Conservation (phyloP, 2,888 invertebrate genomes). For the Hypena proboscidalis region DNA sequence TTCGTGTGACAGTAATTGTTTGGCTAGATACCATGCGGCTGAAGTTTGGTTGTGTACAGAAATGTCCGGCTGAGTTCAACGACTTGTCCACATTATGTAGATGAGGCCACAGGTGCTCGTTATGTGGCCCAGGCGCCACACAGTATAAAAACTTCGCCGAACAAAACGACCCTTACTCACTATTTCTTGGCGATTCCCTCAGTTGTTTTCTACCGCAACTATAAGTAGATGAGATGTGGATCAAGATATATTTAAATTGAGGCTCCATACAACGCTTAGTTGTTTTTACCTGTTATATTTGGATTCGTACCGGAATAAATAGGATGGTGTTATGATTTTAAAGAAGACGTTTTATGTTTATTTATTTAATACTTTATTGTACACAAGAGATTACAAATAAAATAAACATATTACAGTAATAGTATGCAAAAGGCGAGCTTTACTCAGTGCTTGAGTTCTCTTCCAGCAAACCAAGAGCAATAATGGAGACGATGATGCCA, state of each 20-base stretch:
- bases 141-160: slow-evolving; percentile 77
- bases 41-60: slow-evolving; percentile 36
- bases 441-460: too few species aligned
- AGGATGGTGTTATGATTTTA: too few species aligned
- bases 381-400: too few species aligned
- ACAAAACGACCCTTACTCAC: slow-evolving; percentile 74
- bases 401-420: too few species aligned
- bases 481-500: too few species aligned
- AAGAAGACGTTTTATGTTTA: too few species aligned
- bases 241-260: slow-evolving; percentile 17
- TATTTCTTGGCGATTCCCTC: slow-evolving; percentile 66
- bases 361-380: too few species aligned
- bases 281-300: neutral
- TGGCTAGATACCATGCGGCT: slow-evolving; percentile 3
- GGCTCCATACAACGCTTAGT: slow-evolving; percentile 2
- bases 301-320: too few species aligned
- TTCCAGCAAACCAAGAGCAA: too few species aligned
- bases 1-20: slow-evolving; percentile 3
- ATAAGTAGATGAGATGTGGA: slow-evolving; percentile 26
- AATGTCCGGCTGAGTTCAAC: slow-evolving; percentile 72
- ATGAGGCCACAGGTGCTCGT: slow-evolving; percentile 80
- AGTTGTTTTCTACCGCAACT: slow-evolving; percentile 32
- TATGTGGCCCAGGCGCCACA: slow-evolving; percentile 69
- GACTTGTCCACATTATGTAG: slow-evolving; percentile 83
- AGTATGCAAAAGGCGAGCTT: too few species aligned